These are phyloP conservation scores for Melieria omissa DNA, from an alignment of 2,888 invertebrate genomes.

Conservation along the genomic window DNA sequence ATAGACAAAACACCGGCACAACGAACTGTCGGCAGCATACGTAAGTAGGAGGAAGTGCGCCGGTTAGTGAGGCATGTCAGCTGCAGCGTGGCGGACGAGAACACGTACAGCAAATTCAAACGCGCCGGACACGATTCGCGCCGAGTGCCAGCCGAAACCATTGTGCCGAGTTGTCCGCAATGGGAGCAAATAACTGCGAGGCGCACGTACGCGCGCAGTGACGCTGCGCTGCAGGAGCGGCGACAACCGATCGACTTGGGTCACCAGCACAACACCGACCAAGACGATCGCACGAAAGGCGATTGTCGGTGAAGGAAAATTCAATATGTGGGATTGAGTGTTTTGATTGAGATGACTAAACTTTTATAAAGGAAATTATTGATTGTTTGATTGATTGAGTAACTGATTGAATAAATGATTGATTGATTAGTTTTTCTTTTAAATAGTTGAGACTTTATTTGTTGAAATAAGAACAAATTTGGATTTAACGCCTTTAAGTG, in stretches of 20 bases:
- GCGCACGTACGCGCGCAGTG: slow-evolving; percentile 16
- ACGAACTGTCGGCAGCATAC: slow-evolving; percentile 9
- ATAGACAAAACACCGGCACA: slow-evolving; percentile 46
- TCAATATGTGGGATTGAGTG: too few relatives aligned
- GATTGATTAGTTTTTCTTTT: too few relatives aligned
- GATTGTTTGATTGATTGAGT: too few relatives aligned
- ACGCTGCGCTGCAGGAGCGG: slow-evolving; percentile 24
- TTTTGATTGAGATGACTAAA: too few relatives aligned
- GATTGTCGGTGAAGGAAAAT: neutral
- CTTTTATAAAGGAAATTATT: too few relatives aligned
- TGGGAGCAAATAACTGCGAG: slow-evolving; percentile 46
- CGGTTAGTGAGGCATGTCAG: neutral
- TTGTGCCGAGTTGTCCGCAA: too few relatives aligned
- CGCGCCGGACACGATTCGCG: slow-evolving; percentile 29
- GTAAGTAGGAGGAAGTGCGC: neutral
- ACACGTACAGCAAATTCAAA: slow-evolving; percentile 32
- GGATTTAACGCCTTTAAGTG: too few relatives aligned
- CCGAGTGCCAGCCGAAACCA: neutral
- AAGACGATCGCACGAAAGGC: neutral
- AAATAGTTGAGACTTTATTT: too few relatives aligned
- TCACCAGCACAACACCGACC: neutral
- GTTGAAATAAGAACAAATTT: too few relatives aligned
- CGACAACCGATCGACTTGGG: slow-evolving; percentile 19
- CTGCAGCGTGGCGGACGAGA: slow-evolving; percentile 11
- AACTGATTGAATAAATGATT: too few relatives aligned